A percentile compares a stretch with the other conserved stretches of the same genome.
Conservation (phyloP, 1,140 invertebrate genomes). For the Drosophila guanche region DNA sequence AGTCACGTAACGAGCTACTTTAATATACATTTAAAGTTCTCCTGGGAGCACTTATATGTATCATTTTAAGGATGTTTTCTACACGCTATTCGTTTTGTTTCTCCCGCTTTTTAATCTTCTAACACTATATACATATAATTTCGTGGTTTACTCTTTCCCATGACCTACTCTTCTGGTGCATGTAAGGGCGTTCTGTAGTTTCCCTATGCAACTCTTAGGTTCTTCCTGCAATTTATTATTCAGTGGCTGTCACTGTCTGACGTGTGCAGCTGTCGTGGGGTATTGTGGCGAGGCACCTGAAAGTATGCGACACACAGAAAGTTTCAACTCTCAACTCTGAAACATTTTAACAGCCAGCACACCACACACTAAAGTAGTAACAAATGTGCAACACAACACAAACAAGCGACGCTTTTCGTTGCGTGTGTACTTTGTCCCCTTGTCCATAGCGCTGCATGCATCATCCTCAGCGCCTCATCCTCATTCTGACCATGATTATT, state of each 20-base stretch:
- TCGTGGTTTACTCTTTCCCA: no score
- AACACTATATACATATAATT: no score
- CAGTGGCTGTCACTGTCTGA: slow-evolving; percentile 16
- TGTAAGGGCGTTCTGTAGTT: slow-evolving; percentile 8
- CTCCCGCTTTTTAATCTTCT: no score
- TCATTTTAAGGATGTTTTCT: no score
- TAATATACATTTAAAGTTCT: no score
- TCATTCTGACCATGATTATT: slow-evolving; percentile 23
- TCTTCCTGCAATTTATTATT: slow-evolving; percentile 33
- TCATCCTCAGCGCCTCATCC: not conserved
- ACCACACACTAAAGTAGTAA: not conserved
- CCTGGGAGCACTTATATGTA: no score
- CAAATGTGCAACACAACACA: slow-evolving; percentile 16
- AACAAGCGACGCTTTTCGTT: slow-evolving; percentile 32
- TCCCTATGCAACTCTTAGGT: slow-evolving; percentile 1
- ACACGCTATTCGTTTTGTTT: no score
- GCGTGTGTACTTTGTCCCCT: slow-evolving; percentile 10
- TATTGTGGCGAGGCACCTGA: slow-evolving; percentile 2
- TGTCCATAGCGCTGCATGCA: not conserved
- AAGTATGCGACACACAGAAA: slow-evolving; percentile 14
- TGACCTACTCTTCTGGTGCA: no score
- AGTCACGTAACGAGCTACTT: slow-evolving; percentile 61
- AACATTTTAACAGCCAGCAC: slow-evolving; percentile 9
- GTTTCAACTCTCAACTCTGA: slow-evolving; percentile 35
- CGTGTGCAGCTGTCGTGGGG: slow-evolving; percentile 13